These are phyloP conservation scores for Glaucidium brasilianum DNA, from an alignment of 2,113 vertebrate genomes.

Conservation along the genomic window DNA sequence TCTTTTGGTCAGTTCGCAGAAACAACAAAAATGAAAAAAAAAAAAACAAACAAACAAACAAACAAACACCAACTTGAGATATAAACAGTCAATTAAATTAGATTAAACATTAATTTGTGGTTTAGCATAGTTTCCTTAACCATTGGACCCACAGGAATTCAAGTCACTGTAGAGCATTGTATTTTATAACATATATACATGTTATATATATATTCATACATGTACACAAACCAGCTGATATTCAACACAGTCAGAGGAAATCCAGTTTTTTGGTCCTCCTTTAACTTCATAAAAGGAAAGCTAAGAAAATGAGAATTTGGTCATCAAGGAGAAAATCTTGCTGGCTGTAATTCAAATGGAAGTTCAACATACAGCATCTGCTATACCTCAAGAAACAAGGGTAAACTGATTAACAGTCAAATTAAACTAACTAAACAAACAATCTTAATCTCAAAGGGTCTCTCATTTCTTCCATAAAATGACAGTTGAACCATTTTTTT, in stretches of 20 bases:
- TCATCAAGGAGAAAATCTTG: not conserved
- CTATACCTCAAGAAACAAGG: not conserved
- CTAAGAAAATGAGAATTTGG: not conserved
- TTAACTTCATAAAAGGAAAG: not conserved
- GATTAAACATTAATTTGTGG: not conserved
- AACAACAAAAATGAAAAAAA: not conserved
- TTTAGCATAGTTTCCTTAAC: not conserved
- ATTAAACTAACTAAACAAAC: not conserved
- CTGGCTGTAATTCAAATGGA: not conserved
- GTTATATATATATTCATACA: too few species aligned
- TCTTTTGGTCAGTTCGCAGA: not conserved
- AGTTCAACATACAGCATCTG: not conserved
- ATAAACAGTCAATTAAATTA: not conserved
- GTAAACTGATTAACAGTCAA: not conserved
- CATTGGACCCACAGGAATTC: not conserved
- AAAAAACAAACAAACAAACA: not conserved
- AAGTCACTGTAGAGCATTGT: not conserved
- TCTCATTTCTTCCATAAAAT: not conserved
- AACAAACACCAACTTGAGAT: too few species aligned
- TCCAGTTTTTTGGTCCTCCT: not conserved
- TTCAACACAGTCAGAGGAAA: not conserved
- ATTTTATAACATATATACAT: not conserved
- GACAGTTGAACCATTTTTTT: not conserved
- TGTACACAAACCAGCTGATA: not conserved
- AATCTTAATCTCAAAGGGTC: not conserved